Conservation (phyloP, 2,113 vertebrate genomes). For the Zosterops japonicus region DNA sequence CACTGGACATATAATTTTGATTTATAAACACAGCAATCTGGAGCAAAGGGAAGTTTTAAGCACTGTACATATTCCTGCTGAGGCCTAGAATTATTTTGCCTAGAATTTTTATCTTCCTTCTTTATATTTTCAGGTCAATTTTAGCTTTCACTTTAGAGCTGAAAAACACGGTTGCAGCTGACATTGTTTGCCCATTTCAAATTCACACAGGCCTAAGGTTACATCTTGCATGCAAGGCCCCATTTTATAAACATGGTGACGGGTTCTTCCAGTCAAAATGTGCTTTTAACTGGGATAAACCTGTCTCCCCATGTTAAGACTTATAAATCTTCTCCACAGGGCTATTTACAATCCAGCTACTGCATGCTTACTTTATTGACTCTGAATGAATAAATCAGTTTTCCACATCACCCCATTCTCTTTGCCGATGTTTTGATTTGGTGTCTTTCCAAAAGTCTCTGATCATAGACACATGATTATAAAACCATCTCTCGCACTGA, state of each 20-base stretch:
- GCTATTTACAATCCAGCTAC: slow-evolving; percentile 75
- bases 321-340: slow-evolving; percentile 73
- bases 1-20: slow-evolving; percentile 82
- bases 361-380: slow-evolving; percentile 73
- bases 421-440: slow-evolving; percentile 69
- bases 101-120: not conserved
- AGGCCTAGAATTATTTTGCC: slow-evolving; percentile 24
- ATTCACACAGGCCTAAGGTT: slow-evolving; percentile 37
- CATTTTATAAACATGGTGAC: slow-evolving; percentile 58
- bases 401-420: slow-evolving; percentile 66
- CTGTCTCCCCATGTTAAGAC: slow-evolving; percentile 65
- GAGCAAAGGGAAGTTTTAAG: slow-evolving; percentile 79
- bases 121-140: slow-evolving; percentile 37
- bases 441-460: slow-evolving; percentile 58
- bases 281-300: slow-evolving; percentile 73
- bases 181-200: slow-evolving; percentile 9
- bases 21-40: slow-evolving; percentile 78
- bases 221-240: slow-evolving; percentile 43
- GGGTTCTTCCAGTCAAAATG: slow-evolving; percentile 48
- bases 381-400: slow-evolving; percentile 73
- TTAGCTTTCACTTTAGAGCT: slow-evolving; percentile 8
- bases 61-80: slow-evolving; percentile 55
- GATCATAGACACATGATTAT: slow-evolving; percentile 65
- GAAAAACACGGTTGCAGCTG: not conserved
- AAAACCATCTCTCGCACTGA: slow-evolving; percentile 65